Percentiles rank a stretch among this genome's conserved stretches.
These are phyloP conservation scores for Hypanus sabinus DNA, from an alignment of 2,113 vertebrate genomes.

Conservation along the genomic window DNA sequence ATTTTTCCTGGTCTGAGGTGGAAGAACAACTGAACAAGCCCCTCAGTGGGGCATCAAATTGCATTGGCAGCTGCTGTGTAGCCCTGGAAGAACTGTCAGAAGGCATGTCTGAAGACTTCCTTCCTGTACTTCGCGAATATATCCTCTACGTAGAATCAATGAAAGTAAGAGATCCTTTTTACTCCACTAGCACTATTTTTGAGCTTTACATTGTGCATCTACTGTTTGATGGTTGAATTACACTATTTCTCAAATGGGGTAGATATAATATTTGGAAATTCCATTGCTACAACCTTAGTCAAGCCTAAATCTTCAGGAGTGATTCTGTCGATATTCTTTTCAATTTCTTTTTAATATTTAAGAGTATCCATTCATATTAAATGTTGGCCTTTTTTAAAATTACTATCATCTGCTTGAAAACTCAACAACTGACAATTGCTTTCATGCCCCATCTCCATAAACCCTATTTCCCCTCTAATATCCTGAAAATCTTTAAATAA, in stretches of 20 bases:
- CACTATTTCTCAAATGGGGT: neutral
- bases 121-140: conserved; percentile 90
- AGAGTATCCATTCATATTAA: too few relatives aligned
- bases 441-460: neutral
- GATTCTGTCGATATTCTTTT: neutral
- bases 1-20: conserved; percentile 76
- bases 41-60: conserved; percentile 77
- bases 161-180: conserved; percentile 69
- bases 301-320: too few relatives aligned
- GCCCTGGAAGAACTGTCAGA: conserved; percentile 83
- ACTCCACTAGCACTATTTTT: neutral
- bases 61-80: conserved; percentile 70
- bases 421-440: neutral
- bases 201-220: neutral
- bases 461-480: too few relatives aligned
- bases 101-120: conserved; percentile 84
- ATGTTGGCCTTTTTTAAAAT: too few relatives aligned
- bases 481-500: too few relatives aligned
- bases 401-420: neutral
- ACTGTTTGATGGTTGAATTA: too few relatives aligned
- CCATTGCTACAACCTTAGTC: neutral
- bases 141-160: conserved; percentile 87
- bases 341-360: neutral
- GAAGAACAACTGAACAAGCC: conserved; percentile 77
- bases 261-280: neutral